Evolutionary conservation across 2,797 vertebrate species (phyloP).

Genomic region (Podargus strigoides): DNA sequence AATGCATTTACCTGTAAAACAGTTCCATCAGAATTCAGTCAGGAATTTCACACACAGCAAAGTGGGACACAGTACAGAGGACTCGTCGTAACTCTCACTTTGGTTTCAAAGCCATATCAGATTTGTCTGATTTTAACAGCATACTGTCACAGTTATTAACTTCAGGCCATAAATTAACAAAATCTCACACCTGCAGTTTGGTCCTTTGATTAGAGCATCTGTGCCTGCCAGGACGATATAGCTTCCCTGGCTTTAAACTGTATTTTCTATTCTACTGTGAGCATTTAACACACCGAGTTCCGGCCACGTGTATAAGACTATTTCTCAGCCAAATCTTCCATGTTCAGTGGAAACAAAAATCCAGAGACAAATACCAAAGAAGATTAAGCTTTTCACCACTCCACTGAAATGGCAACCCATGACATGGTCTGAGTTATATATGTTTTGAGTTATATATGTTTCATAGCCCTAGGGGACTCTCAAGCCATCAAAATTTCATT

Average conservation of each 20-base stretch:
- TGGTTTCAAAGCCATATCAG: neutral
- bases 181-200: neutral
- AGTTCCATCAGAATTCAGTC: neutral
- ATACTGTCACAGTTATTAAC: neutral
- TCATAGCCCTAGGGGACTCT: constrained; percentile 13
- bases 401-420: neutral
- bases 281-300: neutral
- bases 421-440: neutral
- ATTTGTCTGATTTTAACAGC: neutral
- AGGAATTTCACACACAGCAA: neutral
- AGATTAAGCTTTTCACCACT: constrained; percentile 19
- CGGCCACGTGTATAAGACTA: neutral
- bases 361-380: neutral
- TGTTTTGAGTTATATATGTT: neutral
- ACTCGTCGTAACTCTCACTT: neutral
- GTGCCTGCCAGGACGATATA: neutral
- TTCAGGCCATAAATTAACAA: neutral
- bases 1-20: neutral
- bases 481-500: constrained; percentile 66
- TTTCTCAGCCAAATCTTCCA: neutral
- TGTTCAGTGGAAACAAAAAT: constrained; percentile 8
- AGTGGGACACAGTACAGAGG: neutral
- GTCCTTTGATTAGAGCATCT: neutral
- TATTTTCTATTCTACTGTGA: constrained; percentile 14
- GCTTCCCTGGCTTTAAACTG: neutral